Base-by-base conservation (phyloP, 2,113 vertebrate species). In the Vimba vimba region DNA sequence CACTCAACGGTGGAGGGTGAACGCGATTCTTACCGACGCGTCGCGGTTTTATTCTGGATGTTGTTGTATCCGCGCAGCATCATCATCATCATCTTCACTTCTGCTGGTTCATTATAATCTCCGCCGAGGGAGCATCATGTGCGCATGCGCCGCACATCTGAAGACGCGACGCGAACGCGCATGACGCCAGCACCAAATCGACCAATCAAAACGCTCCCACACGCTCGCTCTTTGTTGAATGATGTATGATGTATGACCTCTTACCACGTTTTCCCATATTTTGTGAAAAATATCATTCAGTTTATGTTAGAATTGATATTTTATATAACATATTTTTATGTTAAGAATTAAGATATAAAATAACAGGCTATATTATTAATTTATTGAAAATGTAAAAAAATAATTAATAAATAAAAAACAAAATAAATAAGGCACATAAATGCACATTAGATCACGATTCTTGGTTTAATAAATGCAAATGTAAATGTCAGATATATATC, bases 31-130 rank as follows among this genome's bases (percentile, higher is more conserved):
- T 81, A 81, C 59, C 79, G 79, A 64, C 21, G 79, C 39, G 17
- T 17, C 59, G 1, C 6, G 59, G 59, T 9, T 81, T 81, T 62
- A 45, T 25, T 60, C 30, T 15, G 55, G 55, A 39, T 62, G 39
- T 12, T 64, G 79, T 64, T 81, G 60, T 43, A 66, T 81, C 79
- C 59, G n/a, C 59, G 59, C 39, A 64, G 8, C 79, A 47, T 21
- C 5, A 80, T 21, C 43, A 47, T 60, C 21, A 73, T 5, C 69
- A 73, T 59, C 76, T 7, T n/a, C 59, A n/a, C n/a, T 45, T 47
- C 43, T 12, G 39, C n/a, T 3, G 15, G 1, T 23, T 47, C 78
- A 64, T 47, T 27, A 47, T 64, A 1, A 21, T 11, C 36, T 45
- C 36, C 23, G 59, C 12, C 9, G 39, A 12, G 15, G 12, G n/a